Evolutionary conservation across 2,888 invertebrate genomes (phyloP), one percentile per base, ranked within the genome.

Genomic region (Torymus auratus): DNA sequence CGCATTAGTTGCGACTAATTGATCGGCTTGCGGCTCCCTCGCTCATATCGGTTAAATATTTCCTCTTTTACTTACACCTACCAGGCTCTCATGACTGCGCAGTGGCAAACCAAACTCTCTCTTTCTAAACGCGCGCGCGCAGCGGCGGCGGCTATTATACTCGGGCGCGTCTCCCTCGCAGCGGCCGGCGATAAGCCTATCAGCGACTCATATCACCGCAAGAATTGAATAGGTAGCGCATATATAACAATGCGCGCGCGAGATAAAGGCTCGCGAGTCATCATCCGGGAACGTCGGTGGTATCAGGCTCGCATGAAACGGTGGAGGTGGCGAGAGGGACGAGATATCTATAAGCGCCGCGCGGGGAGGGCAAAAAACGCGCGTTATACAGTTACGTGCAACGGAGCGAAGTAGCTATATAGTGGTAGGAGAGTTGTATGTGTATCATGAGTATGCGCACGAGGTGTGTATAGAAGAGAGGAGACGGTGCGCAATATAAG

Each of bases 41-140:
- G 41, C 41, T 41, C 41, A 41, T 41, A 41, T 41, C 41, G 73
- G 68, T 73, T 68, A 58, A 71, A 80, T 75, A 80, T 80, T 80
- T 75, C 75, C 70, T 71, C 75, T 65, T 65, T 75, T 75, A 75
- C 75, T 80, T 75, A 80, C 52, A 17, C n/a, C 67, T 15, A 80
- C 10, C 80, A 75, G 80, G 75, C 53, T 41, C 41, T 0, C 17
- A 80, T 67, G 20, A 80, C 20, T 4, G 14, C 53, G 53, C 12
- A 10, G 41, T 41, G 7, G 41, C 41, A 41, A 41, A 7, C 1
- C 41, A 41, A 41, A 41, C 41, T 41, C 41, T 41, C 41, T 41
- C 41, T 41, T 41, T 41, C 41, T 41, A 41, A 41, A 41, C 41
- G 41, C 41, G 3, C 41, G 3, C 7, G 28, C 41, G 41, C 41